Percentiles rank a stretch among this genome's conserved stretches.
These are phyloP conservation scores for Mimachlamys varia DNA, from an alignment of 2,888 invertebrate species.

Conservation along the genomic window DNA sequence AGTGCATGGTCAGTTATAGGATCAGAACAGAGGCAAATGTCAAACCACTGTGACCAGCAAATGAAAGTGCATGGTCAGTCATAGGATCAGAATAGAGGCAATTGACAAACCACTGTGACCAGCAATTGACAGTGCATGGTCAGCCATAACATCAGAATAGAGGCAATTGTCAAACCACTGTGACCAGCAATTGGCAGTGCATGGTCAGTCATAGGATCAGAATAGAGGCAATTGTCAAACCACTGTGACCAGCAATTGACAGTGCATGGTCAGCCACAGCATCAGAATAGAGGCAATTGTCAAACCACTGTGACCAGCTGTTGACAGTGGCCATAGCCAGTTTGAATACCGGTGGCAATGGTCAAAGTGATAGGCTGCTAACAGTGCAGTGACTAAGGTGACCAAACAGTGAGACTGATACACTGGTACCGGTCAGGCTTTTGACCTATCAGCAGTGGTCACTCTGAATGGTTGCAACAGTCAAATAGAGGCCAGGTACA, in stretches of 20 bases:
- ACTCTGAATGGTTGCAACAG: background rate
- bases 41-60: background rate
- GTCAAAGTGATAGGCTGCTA: background rate
- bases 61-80: too few species aligned
- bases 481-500: background rate
- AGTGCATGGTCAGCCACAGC: too few species aligned
- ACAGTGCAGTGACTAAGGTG: background rate
- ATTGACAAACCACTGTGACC: background rate
- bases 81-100: too few species aligned
- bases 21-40: background rate
- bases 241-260: background rate
- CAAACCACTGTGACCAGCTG: background rate
- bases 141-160: background rate
- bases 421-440: background rate
- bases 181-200: background rate
- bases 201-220: background rate
- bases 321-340: too few species aligned
- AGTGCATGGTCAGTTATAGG: background rate
- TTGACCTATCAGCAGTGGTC: too few species aligned
- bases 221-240: background rate
- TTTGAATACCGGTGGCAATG: too few species aligned
- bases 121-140: background rate
- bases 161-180: background rate
- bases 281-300: background rate
- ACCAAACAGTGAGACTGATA: too few species aligned